These are phyloP conservation scores for Andrena marginata DNA, from an alignment of 2,888 invertebrate species.

Conservation along the genomic window DNA sequence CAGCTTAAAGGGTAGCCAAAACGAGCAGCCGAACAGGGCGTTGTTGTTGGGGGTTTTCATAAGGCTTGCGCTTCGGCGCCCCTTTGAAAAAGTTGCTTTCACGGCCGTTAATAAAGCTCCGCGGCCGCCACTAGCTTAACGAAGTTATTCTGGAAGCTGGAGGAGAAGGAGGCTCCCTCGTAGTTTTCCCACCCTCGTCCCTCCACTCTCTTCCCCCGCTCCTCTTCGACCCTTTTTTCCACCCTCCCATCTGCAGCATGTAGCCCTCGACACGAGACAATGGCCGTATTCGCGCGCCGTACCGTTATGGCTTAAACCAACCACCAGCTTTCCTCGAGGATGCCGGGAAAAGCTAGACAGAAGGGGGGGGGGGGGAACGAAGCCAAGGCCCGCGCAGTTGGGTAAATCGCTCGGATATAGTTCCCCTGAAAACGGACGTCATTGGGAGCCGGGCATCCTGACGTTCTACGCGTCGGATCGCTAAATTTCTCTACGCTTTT, in stretches of 20 bases:
- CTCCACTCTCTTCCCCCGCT: neutral
- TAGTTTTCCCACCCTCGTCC: neutral
- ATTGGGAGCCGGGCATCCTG: neutral
- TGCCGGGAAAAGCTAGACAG: neutral
- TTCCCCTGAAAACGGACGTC: neutral
- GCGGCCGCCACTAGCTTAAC: constrained; percentile 10
- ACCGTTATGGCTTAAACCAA: constrained; percentile 31
- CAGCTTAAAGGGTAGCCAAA: neutral
- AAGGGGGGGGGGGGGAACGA: neutral
- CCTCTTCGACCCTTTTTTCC: neutral
- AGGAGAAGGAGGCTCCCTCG: constrained; percentile 2
- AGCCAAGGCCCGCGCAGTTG: neutral
- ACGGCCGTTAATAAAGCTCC: constrained; percentile 7
- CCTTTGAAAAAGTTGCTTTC: constrained; percentile 14
- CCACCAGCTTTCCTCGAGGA: constrained; percentile 16
- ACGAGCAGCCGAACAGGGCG: neutral
- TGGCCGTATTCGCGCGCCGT: constrained; percentile 29
- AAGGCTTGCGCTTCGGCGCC: neutral
- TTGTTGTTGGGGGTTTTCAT: neutral
- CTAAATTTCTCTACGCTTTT: neutral
- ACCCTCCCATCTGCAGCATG: constrained; percentile 5
- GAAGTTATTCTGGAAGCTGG: constrained; percentile 14
- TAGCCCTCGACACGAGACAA: constrained; percentile 29
- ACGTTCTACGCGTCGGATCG: neutral
- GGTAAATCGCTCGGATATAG: constrained; percentile 2